Percentiles rank a stretch among this genome's conserved stretches.
These are phyloP conservation scores for Maconellicoccus hirsutus DNA, from an alignment of 1,140 invertebrate species.

Conservation along the genomic window DNA sequence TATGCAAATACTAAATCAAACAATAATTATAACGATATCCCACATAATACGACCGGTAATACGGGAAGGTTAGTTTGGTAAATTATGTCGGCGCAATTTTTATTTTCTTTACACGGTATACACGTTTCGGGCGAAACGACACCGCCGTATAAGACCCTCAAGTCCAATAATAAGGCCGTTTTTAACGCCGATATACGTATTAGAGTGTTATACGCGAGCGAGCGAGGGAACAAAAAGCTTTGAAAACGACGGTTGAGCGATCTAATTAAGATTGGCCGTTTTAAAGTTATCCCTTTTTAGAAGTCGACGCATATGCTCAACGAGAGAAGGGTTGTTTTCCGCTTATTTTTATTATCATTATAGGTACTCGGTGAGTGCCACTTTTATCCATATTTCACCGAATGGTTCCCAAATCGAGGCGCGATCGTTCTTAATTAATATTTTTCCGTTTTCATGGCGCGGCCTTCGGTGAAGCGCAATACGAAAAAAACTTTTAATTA, in stretches of 20 bases:
- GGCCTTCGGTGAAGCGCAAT: neutral
- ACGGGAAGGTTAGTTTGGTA: too few species aligned
- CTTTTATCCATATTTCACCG: slow-evolving; percentile 8
- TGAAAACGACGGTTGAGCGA: neutral
- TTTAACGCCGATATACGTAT: too few species aligned
- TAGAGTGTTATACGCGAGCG: neutral
- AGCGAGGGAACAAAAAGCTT: neutral
- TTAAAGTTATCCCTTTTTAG: neutral
- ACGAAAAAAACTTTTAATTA: too few species aligned
- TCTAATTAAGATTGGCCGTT: neutral
- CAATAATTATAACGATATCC: too few species aligned
- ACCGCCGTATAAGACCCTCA: too few species aligned
- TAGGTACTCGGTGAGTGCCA: neutral
- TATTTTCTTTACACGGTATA: too few species aligned
- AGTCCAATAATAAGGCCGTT: too few species aligned
- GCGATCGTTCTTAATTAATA: neutral
- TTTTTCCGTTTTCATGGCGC: neutral
- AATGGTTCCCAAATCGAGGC: neutral
- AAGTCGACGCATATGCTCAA: neutral
- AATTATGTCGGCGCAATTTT: too few species aligned
- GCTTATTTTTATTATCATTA: slow-evolving; percentile 6
- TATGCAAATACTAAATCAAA: too few species aligned
- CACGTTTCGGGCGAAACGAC: too few species aligned
- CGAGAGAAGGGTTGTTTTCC: neutral
- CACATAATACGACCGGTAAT: too few species aligned